phyloP scores from a whole-genome alignment of 2,888 invertebrate species.

The Margaritifera margaritifera region DNA sequence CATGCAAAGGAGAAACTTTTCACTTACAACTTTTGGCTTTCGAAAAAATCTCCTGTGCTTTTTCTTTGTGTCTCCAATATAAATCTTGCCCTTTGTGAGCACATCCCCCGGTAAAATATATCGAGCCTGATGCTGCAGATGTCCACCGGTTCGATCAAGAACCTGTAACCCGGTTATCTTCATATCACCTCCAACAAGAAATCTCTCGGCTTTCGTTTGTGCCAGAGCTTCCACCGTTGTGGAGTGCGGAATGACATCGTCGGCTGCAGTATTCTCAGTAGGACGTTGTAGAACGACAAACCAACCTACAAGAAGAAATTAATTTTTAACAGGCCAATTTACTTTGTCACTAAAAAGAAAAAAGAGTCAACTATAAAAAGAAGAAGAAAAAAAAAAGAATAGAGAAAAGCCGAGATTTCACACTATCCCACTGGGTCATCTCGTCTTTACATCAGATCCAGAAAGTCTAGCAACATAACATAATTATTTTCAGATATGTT shows the following conservation, averaged over 20 bases:
- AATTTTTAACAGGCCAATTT: background rate
- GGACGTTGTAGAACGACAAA: constrained; percentile 53
- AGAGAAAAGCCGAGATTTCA: too few species aligned
- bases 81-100: constrained; percentile 50
- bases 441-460: too few species aligned
- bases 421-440: too few species aligned
- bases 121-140: constrained; percentile 37
- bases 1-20: constrained; percentile 53
- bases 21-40: constrained; percentile 45
- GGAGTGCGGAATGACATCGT: constrained; percentile 50
- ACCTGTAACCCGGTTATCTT: constrained; percentile 45
- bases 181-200: constrained; percentile 56
- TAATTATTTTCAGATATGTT: too few species aligned
- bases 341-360: too few species aligned
- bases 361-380: too few species aligned
- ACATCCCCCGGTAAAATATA: constrained; percentile 54
- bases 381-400: too few species aligned
- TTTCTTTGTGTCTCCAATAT: constrained; percentile 48
- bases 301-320: constrained; percentile 50
- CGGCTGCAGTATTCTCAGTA: constrained; percentile 33
- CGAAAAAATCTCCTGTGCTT: constrained; percentile 39
- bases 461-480: too few species aligned
- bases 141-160: constrained; percentile 25
- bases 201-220: constrained; percentile 46
- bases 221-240: constrained; percentile 48